Evolutionary conservation across 2,888 invertebrate species (phyloP), one percentile per base, ranked within the genome.

Genomic region (Philereme vetulata): DNA sequence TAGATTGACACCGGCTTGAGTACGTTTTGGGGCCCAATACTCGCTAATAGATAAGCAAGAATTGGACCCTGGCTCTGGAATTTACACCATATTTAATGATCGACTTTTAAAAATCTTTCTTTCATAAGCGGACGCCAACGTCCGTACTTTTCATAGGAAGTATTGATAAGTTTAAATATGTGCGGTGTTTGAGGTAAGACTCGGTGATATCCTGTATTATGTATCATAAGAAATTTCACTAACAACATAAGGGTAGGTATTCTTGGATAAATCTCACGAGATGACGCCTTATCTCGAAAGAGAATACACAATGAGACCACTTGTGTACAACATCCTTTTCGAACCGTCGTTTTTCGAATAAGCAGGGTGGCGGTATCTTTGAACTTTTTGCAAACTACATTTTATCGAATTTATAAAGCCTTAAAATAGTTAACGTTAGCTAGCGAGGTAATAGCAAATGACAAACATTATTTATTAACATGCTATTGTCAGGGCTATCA

Each of bases 1-100:
- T 80, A 79, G 76, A 76, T 21, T 21, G 21, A 21, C 21, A 21
- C 74, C 74, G 74, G 76, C 76, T 80, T 81, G 63, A 66, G 33
- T 34, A 21, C 42, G 44, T 34, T 51, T 47, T 47, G 45, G 43
- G 21, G 21, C 21, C 21, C 21, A 21, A 21, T 21, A 21, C 21
- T 21, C 21, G 21, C 21, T 21, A 21, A 21, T 21, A 21, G 21
- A 1, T 21, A 21, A 1, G 21, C 21, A 21, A 21, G 21, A 21
- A 21, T 21, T 21, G 21, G 21, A 21, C 21, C 21, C 21, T 21
- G 2, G 21, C 1, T 38, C 32, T 43, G 6, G 45, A 52, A 52
- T 46, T 42, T 4, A 46, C 54, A 36, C 46, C 10, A 36, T 45
- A 56, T 36, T 50, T n/a, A 6, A 36, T 32, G 34, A 42, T n/a